Evolutionary conservation across 2,797 vertebrate genomes (phyloP), one percentile per base, ranked within the genome.

Genomic region (Onychomys leucogaster): DNA sequence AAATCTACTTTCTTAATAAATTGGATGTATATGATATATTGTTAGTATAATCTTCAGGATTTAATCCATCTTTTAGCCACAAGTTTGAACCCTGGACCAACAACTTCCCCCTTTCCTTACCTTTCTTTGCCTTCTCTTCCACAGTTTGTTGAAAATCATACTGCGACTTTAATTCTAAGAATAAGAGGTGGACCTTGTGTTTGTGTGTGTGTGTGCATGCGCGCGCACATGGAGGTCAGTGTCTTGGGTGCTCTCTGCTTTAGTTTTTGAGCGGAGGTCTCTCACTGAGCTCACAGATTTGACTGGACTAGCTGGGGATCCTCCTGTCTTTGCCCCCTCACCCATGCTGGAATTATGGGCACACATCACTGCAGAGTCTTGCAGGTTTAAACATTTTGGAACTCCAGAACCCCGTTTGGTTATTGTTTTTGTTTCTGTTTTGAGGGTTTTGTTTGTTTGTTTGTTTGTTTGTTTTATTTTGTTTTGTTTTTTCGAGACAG

Each of bases 181-280:
- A 14, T 41, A 19, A 55, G 67, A 71, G 65, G 34, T 71, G 49
- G 46, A 16, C 34, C 43, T 46, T 69, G 34, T 25, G 17, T 34
- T 27, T 32, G 27, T 17, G 69, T 69, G 67, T 69, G 34, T 25
- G 17, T 34, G 27, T 34, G 67, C 6, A 32, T 32, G 43, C 34
- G 7, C 1, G 1, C 0, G 11, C 43, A 21, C 2, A 0, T 43
- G 1, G 32, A 52, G 46, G 21, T 86, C 41, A 25, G 8, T 10
- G 46, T 37, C 65, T n/a, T 21, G 2, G 3, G 61, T 67, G 37
- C 37, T 27, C 37, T 77, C 75, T 32, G 14, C 75, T 49, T 77
- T 77, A 77, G 32, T 27, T 75, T 77, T 77, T 75, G 75, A 32
- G 75, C 49, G 13, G 43, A 17, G 46, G 43, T 52, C 46, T 55